These are phyloP conservation scores for Herpailurus yagouaroundi DNA, from an alignment of 2,113 vertebrate species.

Conservation along the genomic window DNA sequence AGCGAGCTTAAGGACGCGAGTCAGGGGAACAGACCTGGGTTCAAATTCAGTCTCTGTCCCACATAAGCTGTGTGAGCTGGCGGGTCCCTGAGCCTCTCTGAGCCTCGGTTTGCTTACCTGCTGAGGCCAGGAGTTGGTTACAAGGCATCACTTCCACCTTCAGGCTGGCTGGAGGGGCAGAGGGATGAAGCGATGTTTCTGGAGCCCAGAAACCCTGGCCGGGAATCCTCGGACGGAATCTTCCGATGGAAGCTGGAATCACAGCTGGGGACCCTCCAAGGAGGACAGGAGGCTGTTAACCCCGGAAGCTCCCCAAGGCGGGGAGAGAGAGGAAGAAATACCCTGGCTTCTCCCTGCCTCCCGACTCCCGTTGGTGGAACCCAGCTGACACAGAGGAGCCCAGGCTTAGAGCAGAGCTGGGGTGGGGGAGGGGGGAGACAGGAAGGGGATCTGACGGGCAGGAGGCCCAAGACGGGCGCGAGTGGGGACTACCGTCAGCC, in stretches of 20 bases:
- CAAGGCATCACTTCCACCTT: no score
- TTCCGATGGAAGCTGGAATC: background rate
- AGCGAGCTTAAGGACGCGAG: background rate
- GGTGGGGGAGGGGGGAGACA: background rate
- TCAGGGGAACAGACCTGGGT: background rate
- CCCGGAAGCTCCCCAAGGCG: fast-evolving
- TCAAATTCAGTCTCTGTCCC: background rate
- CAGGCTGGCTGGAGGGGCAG: background rate
- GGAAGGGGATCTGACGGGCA: no score
- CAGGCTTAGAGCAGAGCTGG: background rate
- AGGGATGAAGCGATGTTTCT: background rate
- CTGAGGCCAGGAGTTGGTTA: background rate
- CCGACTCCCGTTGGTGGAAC: background rate
- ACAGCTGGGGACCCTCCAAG: background rate
- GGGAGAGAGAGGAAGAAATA: background rate
- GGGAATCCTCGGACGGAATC: background rate
- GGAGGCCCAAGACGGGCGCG: background rate
- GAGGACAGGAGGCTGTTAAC: background rate
- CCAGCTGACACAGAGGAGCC: no score
- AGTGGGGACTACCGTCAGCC: fast-evolving
- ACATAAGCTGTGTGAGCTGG: background rate
- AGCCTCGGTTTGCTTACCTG: background rate
- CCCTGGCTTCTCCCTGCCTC: background rate
- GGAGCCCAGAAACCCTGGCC: fast-evolving
- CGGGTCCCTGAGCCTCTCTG: background rate